phyloP scores from a whole-genome alignment of 1,140 invertebrate species.

The Pissodes strobi region DNA sequence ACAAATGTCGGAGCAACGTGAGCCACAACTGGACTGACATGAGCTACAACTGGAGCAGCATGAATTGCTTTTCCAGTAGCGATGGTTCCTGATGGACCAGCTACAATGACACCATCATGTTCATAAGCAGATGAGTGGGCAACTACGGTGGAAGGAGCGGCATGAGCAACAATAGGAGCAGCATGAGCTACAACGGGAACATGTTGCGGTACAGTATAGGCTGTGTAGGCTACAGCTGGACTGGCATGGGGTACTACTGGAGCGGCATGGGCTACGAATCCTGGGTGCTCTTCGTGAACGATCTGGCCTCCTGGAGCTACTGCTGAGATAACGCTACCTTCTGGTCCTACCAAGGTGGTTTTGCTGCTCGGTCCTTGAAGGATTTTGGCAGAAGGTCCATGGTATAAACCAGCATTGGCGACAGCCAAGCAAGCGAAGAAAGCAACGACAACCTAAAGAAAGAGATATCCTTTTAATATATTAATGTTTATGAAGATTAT shows the following conservation, averaged over 20 bases:
- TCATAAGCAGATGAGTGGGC: slow-evolving; percentile 21
- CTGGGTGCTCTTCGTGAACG: slow-evolving; percentile 38
- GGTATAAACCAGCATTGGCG: slow-evolving; percentile 32
- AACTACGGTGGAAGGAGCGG: slow-evolving; percentile 8
- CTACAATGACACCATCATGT: slow-evolving; percentile 9
- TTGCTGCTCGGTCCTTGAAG: slow-evolving; percentile 43
- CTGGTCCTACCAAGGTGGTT: slow-evolving; percentile 39
- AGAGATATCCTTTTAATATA: neutral
- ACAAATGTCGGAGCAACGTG: too few species aligned
- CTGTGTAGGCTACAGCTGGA: slow-evolving; percentile 26
- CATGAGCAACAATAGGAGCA: too few species aligned
- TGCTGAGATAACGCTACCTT: slow-evolving; percentile 38
- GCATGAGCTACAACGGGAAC: slow-evolving; percentile 1
- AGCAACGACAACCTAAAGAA: slow-evolving; percentile 28
- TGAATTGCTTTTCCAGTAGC: slow-evolving; percentile 3
- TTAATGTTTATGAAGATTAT: too few species aligned
- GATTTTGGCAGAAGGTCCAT: slow-evolving; percentile 29
- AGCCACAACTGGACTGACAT: slow-evolving; percentile 8
- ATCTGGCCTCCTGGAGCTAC: slow-evolving; percentile 37
- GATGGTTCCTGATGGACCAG: slow-evolving; percentile 26
- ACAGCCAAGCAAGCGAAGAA: slow-evolving; percentile 40
- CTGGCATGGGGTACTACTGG: slow-evolving; percentile 7
- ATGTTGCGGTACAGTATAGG: slow-evolving; percentile 20
- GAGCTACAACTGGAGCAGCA: slow-evolving; percentile 20
- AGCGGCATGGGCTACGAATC: slow-evolving; percentile 32